Evolutionary conservation across 2,113 vertebrate species (phyloP), one percentile per base, ranked within the genome.

Genomic region (Pseudorhombus dupliciocellatus): DNA sequence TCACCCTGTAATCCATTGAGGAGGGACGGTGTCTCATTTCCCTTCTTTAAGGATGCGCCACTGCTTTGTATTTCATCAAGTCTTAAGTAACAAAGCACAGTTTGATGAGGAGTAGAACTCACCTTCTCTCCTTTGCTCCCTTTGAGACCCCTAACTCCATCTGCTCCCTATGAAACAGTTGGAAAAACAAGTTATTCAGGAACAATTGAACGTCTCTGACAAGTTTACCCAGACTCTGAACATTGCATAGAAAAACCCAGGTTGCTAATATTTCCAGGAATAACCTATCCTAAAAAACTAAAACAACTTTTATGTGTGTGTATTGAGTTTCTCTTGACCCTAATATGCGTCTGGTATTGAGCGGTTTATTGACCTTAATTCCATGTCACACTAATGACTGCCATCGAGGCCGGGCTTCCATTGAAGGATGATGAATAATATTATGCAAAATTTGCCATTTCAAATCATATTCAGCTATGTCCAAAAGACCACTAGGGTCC

Each of bases 91-190:
- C 30, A 54, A 52, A 11, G n/a, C 31, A 51, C 34, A 68, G 16
- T 69, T 63, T 70, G 21, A 73, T 18, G 3, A 66, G 14, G 20
- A 34, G 7, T 9, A 55, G 5, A 65, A 7, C 90, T 93, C 81
- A 97, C 96, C 94, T 94, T 95, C 77, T 96, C 96, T 70, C 96
- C 96, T 93, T 97, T 97, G 88, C 94, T 92, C 50, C 96, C 96
- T 82, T 96, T 96, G 62, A 95, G 86, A 15, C 96, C 96, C n/a
- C 96, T 90, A 50, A 95, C 84, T 4, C 96, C 96, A 71, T 96
- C 95, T 48, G 95, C 94, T 56, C 96, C 96, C 96, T 98, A 84
- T 70, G 58, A 80, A 78, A 73, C 30, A 62, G 9, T 0, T 0
- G 14, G 1, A 9, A 1, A 61, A 79, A 54, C 64, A 21, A 76